These are phyloP conservation scores for Sarcophaga caerulescens DNA, from an alignment of 2,888 invertebrate species.

Conservation along the genomic window DNA sequence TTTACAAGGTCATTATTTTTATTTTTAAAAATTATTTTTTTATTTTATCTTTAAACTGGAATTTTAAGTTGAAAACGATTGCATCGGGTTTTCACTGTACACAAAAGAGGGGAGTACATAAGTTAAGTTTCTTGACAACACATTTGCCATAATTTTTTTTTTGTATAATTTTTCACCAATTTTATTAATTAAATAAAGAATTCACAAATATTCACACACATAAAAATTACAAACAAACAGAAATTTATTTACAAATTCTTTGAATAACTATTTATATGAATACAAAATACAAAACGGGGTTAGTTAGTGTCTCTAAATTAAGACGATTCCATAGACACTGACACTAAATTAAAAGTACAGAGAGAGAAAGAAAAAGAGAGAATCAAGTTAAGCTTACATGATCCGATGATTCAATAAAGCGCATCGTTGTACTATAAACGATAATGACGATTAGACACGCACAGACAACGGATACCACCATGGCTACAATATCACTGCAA, in stretches of 20 bases:
- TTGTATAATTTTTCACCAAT: too few relatives aligned
- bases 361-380: background rate
- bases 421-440: constrained; percentile 53
- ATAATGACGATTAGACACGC: constrained; percentile 55
- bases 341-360: background rate
- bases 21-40: too few relatives aligned
- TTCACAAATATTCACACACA: too few relatives aligned
- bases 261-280: background rate
- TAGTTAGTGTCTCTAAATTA: background rate
- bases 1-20: too few relatives aligned
- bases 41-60: too few relatives aligned
- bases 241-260: background rate
- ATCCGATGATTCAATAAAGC: constrained; percentile 39
- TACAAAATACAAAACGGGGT: background rate
- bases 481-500: constrained; percentile 52
- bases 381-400: constrained; percentile 60
- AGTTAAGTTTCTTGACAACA: too few relatives aligned
- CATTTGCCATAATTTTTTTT: too few relatives aligned
- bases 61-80: too few relatives aligned
- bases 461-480: constrained; percentile 53
- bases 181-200: too few relatives aligned
- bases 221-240: background rate
- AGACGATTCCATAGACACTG: background rate
- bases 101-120: too few relatives aligned
- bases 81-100: too few relatives aligned